Evolutionary conservation across 2,113 vertebrate species (phyloP).

Genomic region (Sakesphorus luctuosus): DNA sequence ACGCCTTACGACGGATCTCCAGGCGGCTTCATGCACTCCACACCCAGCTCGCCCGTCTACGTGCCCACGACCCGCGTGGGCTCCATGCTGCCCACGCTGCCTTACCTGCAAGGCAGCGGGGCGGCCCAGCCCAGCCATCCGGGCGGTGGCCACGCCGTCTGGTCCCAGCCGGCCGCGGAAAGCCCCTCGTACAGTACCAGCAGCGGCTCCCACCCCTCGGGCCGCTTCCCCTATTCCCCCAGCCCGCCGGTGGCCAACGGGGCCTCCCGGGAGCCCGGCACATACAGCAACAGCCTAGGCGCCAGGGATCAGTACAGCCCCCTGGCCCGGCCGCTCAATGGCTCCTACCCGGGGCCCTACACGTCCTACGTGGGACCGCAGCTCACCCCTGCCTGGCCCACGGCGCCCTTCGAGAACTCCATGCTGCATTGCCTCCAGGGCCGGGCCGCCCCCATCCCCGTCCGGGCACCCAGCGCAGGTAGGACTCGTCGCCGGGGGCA

Average conservation of each 20-base stretch:
- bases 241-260: slow-evolving; percentile 91
- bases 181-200: slow-evolving; percentile 73
- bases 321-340: slow-evolving; percentile 85
- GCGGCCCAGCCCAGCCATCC: slow-evolving; percentile 85
- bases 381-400: slow-evolving; percentile 88
- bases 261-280: slow-evolving; percentile 76
- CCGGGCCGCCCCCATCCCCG: slow-evolving; percentile 84
- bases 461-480: slow-evolving; percentile 92
- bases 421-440: slow-evolving; percentile 94
- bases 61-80: slow-evolving; percentile 94
- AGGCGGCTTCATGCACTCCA: slow-evolving; percentile 89
- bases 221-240: slow-evolving; percentile 89
- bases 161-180: slow-evolving; percentile 84
- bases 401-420: slow-evolving; percentile 90
- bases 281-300: slow-evolving; percentile 80
- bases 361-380: slow-evolving; percentile 89
- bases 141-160: slow-evolving; percentile 80
- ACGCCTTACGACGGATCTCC: slow-evolving; percentile 88
- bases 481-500: slow-evolving; percentile 10
- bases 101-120: slow-evolving; percentile 85
- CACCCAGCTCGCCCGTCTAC: slow-evolving; percentile 92
- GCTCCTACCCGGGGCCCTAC: slow-evolving; percentile 90
- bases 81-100: slow-evolving; percentile 91
- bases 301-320: slow-evolving; percentile 91
- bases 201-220: slow-evolving; percentile 84